phyloP scores from a whole-genome alignment of 2,113 vertebrate species.

The Amia ocellicauda region DNA sequence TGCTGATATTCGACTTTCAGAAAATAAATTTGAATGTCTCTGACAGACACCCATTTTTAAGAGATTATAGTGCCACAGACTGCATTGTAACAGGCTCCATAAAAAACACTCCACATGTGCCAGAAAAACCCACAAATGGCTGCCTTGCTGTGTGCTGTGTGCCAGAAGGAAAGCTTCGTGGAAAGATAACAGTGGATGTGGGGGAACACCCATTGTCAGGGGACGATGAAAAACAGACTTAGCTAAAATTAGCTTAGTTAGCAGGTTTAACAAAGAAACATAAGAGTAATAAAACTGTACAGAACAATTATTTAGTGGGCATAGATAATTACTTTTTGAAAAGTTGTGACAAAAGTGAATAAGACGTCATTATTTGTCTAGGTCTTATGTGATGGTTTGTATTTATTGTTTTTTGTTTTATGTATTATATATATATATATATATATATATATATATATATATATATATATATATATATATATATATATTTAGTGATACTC shows the following conservation, averaged over 20 bases:
- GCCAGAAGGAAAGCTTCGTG: slow-evolving; percentile 24
- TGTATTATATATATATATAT: too few relatives aligned
- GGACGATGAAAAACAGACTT: slow-evolving; percentile 20
- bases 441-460: too few relatives aligned
- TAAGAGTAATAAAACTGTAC: too few relatives aligned
- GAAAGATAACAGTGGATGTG: slow-evolving; percentile 24
- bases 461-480: too few relatives aligned
- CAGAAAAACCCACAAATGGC: slow-evolving; percentile 6
- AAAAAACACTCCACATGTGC: slow-evolving; percentile 6
- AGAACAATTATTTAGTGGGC: too few relatives aligned
- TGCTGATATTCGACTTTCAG: neutral
- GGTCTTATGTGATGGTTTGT: too few relatives aligned
- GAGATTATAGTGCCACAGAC: neutral
- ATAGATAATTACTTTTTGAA: too few relatives aligned
- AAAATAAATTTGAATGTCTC: neutral
- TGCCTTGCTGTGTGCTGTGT: slow-evolving; percentile 4
- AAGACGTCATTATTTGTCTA: too few relatives aligned
- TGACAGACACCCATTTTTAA: neutral
- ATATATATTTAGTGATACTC: too few relatives aligned
- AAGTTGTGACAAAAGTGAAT: too few relatives aligned
- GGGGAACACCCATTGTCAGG: slow-evolving; percentile 32
- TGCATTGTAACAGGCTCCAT: neutral
- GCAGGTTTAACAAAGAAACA: neutral
- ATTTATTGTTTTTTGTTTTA: too few relatives aligned
- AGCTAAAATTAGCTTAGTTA: neutral